Conservation (phyloP, 2,888 invertebrate genomes). For the Embidobia sp. region DNA sequence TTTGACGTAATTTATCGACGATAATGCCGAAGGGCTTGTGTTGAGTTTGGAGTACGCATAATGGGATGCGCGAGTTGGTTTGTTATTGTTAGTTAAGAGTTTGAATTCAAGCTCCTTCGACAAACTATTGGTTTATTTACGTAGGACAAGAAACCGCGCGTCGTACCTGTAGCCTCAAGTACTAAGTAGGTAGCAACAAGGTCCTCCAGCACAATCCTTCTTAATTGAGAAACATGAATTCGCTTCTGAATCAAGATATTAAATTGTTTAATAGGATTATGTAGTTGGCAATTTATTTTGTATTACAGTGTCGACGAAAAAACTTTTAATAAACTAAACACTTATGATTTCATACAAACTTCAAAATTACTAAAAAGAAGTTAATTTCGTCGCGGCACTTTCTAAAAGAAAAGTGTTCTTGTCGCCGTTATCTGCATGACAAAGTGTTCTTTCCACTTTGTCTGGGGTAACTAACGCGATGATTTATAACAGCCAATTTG, state of each 20-base stretch:
- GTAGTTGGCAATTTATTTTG: not conserved
- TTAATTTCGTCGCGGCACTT: too few relatives aligned
- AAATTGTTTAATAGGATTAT: constrained; percentile 22
- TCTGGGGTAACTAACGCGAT: constrained; percentile 29
- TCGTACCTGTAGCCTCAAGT: constrained; percentile 49
- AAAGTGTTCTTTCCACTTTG: constrained; percentile 53
- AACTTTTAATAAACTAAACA: too few relatives aligned
- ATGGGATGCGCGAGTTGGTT: constrained; percentile 59
- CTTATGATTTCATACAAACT: too few relatives aligned
- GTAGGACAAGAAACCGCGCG: constrained; percentile 52
- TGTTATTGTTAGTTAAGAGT: constrained; percentile 66
- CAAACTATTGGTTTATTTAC: constrained; percentile 64
- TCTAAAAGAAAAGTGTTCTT: constrained; percentile 53
- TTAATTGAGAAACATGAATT: constrained; percentile 50
- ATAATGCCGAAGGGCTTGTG: constrained; percentile 35
- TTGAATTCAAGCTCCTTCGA: constrained; percentile 54
- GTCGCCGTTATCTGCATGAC: constrained; percentile 54
- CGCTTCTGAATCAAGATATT: constrained; percentile 29
- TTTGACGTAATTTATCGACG: constrained; percentile 52
- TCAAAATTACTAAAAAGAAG: too few relatives aligned
- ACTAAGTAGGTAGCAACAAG: constrained; percentile 49
- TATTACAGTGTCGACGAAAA: too few relatives aligned
- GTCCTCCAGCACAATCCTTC: constrained; percentile 42
- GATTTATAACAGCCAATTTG: constrained; percentile 40
- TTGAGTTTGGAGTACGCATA: constrained; percentile 52